Evolutionary conservation across 2,888 invertebrate genomes (phyloP).

Genomic region (Himalopsyche kuldschensis): DNA sequence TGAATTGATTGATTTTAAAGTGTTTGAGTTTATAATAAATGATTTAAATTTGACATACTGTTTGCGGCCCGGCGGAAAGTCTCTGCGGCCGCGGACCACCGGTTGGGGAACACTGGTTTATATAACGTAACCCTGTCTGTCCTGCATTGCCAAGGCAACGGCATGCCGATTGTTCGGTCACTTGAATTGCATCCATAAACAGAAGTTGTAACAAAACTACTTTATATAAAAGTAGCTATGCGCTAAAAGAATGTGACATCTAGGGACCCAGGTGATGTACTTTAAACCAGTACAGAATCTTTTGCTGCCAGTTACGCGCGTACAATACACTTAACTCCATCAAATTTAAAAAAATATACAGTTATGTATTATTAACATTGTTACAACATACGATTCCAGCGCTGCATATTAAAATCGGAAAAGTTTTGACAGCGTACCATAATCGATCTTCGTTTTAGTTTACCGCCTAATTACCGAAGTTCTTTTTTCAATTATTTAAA

Average conservation of each 20-base stretch:
- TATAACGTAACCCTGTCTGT: too few species aligned
- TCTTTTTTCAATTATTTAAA: too few species aligned
- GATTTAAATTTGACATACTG: slow-evolving; percentile 5
- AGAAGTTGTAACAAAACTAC: not conserved
- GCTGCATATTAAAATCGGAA: too few species aligned
- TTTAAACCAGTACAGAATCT: not conserved
- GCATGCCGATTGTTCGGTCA: not conserved
- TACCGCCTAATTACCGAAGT: too few species aligned
- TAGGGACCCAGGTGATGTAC: not conserved
- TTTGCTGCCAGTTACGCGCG: not conserved
- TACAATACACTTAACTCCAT: not conserved
- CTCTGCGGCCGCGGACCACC: not conserved
- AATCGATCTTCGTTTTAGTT: too few species aligned
- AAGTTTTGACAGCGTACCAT: too few species aligned
- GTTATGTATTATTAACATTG: too few species aligned
- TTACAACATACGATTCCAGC: too few species aligned
- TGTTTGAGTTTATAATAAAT: too few species aligned
- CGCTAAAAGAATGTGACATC: not conserved
- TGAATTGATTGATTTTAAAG: too few species aligned
- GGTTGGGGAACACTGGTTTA: too few species aligned
- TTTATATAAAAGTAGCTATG: not conserved
- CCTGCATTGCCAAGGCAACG: too few species aligned
- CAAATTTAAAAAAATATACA: not conserved
- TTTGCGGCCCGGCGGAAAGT: slow-evolving; percentile 18
- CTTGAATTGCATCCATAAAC: not conserved